A percentile compares a stretch with the other conserved stretches of the same genome.
These are phyloP conservation scores for Drosophila elegans DNA, from an alignment of 1,140 invertebrate species.

Conservation along the genomic window DNA sequence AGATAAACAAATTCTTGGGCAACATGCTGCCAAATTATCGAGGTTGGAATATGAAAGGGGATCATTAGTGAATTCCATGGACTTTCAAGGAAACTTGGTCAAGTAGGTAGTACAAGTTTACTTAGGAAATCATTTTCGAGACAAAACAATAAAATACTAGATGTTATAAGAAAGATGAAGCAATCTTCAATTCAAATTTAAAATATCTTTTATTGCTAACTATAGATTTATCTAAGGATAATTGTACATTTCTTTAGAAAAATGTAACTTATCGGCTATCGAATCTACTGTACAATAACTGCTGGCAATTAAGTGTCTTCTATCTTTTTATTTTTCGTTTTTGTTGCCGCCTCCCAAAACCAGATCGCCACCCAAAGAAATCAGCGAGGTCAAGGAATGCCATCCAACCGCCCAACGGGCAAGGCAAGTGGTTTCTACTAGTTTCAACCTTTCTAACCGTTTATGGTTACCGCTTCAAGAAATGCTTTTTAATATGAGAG, in stretches of 20 bases:
- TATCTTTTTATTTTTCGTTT: not conserved
- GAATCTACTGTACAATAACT: not conserved
- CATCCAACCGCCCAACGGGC: slow-evolving; percentile 8
- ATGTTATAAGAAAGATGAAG: too few relatives aligned
- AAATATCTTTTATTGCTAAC: too few relatives aligned
- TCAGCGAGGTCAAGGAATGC: slow-evolving; percentile 26
- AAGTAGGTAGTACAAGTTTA: not conserved
- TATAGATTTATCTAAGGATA: too few relatives aligned
- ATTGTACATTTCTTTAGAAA: too few relatives aligned
- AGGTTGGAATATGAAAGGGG: slow-evolving; percentile 24
- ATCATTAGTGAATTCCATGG: slow-evolving; percentile 11
- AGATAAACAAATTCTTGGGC: slow-evolving; percentile 32
- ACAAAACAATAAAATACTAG: too few relatives aligned
- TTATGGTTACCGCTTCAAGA: slow-evolving; percentile 26
- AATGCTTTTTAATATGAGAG: slow-evolving; percentile 57
- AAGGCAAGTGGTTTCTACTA: slow-evolving; percentile 18
- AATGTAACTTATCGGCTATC: not conserved
- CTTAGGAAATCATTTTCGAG: not conserved
- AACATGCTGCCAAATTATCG: slow-evolving; percentile 61
- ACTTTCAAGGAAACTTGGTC: slow-evolving; percentile 9
- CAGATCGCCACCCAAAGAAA: not conserved
- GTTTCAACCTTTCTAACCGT: slow-evolving; percentile 40
- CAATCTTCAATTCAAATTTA: too few relatives aligned
- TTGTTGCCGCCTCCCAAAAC: not conserved
- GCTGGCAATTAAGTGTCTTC: not conserved